Base-by-base conservation (phyloP, 2,888 invertebrate genomes). In the Noctua comes region DNA sequence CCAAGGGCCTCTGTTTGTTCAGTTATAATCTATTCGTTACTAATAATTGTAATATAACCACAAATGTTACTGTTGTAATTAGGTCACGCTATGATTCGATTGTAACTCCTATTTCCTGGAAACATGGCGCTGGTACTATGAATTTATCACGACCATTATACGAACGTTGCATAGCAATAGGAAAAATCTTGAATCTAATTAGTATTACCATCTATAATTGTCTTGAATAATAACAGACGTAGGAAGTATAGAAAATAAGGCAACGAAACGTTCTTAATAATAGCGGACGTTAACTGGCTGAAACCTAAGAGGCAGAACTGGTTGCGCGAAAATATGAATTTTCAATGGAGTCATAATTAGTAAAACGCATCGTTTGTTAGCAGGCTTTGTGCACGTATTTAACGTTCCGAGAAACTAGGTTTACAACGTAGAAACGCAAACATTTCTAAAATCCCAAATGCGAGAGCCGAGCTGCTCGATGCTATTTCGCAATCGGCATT, bases 381-480 rank as follows among this genome's bases (percentile, higher is more conserved):
- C 81, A 84, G 86, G 86, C 84, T 90, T 88, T 86, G 86, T 87
- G 76, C 85, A 83, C 87, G 86, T 89, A 87, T 80, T 89, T 84
- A 87, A 91, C 87, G 89, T 89, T 89, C 90, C 84, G 80, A 91
- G 93, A 93, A 96, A 94, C 94, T 95, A 94, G 96, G 96, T 96
- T 96, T 96, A 96, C 94, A 93, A 90, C 95, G 90, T 92, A 87
- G 91, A 92, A 93, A 95, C 93, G 93, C 94, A 95, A 96, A 95
- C 94, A 95, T 94, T 95, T 93, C 94, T 93, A 92, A 94, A 94
- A 94, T 94, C 94, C 93, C 91, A 93, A 95, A 94, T 91, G 93
- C 94, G 91, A 93, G 92, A 91, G 88, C 88, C 90, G 91, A 90
- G 89, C 65, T 80, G 79, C 91, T 90, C 89, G 90, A 88, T 86